These are phyloP conservation scores for Ectropis grisescens DNA, from an alignment of 1,140 invertebrate species.

Conservation along the genomic window DNA sequence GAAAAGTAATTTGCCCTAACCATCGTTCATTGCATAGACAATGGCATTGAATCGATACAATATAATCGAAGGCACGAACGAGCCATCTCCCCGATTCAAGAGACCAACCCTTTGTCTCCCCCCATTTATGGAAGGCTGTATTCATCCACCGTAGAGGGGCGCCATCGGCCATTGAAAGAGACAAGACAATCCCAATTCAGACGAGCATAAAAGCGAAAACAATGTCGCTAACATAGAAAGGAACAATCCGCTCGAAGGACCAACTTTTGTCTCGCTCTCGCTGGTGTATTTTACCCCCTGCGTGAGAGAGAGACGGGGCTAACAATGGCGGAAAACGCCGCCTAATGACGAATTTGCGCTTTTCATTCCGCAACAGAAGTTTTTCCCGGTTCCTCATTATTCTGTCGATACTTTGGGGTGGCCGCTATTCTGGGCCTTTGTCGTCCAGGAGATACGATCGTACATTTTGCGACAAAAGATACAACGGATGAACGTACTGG, in stretches of 20 bases:
- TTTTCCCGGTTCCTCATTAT: conserved; percentile 68
- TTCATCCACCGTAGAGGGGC: conserved; percentile 64
- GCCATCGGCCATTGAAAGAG: conserved; percentile 64
- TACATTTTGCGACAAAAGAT: conserved; percentile 26
- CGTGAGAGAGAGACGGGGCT: conserved; percentile 34
- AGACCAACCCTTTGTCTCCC: conserved; percentile 63
- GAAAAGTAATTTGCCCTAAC: conserved; percentile 67
- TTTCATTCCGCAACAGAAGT: conserved; percentile 69
- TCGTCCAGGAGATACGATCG: conserved; percentile 42
- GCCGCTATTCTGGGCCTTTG: conserved; percentile 38
- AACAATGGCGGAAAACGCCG: conserved; percentile 63
- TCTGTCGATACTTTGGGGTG: conserved; percentile 57
- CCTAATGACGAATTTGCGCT: conserved; percentile 70
- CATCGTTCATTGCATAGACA: conserved; percentile 56
- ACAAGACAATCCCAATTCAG: conserved; percentile 72
- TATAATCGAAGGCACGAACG: conserved; percentile 61
- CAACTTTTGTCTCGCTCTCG: conserved; percentile 43
- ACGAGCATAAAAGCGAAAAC: conserved; percentile 67
- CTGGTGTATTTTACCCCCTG: conserved; percentile 10
- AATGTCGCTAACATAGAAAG: conserved; percentile 69
- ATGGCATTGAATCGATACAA: conserved; percentile 63
- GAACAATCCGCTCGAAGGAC: conserved; percentile 66
- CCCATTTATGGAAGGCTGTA: conserved; percentile 62
- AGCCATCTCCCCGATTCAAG: conserved; percentile 64
- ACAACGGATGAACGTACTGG: conserved; percentile 16